These are phyloP conservation scores for Synodontis membranacea DNA, from an alignment of 2,113 vertebrate species.

Conservation along the genomic window DNA sequence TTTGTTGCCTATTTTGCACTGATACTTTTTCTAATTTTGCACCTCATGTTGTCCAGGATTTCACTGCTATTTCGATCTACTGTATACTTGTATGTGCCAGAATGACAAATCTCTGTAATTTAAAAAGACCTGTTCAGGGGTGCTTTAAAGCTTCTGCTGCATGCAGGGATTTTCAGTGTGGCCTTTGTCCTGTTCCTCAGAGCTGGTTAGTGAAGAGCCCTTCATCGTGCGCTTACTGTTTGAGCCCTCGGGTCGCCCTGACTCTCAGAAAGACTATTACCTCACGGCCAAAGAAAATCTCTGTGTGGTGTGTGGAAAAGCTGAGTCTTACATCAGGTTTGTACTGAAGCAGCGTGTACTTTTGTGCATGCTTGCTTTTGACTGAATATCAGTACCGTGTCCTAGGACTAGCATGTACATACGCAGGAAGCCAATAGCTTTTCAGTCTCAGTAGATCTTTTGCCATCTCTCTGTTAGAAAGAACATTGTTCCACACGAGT, in stretches of 20 bases:
- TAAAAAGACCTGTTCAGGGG: not conserved
- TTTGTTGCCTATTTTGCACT: not conserved
- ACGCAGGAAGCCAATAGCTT: not conserved
- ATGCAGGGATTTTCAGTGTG: not conserved
- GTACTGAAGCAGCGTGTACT: slow-evolving; percentile 36
- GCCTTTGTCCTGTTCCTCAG: slow-evolving; percentile 62
- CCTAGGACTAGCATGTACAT: not conserved
- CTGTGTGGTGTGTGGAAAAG: slow-evolving; percentile 94
- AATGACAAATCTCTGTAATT: not conserved
- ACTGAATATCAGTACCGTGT: not conserved
- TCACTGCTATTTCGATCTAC: not conserved
- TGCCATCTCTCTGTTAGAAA: slow-evolving; percentile 74
- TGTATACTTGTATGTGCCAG: not conserved
- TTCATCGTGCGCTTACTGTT: slow-evolving; percentile 91
- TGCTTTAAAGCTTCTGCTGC: not conserved
- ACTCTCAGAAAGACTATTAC: slow-evolving; percentile 94
- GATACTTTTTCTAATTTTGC: no score
- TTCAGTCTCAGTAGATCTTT: not conserved
- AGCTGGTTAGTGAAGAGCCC: slow-evolving; percentile 86
- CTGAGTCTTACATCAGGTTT: slow-evolving; percentile 93
- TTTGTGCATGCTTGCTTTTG: not conserved
- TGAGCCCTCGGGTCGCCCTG: slow-evolving; percentile 92
- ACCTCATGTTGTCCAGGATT: not conserved
- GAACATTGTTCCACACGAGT: slow-evolving; percentile 94
- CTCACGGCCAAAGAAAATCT: slow-evolving; percentile 94